Percentiles rank a stretch among this genome's conserved stretches.
Conservation (phyloP, 2,797 vertebrate genomes). For the Hydrolagus colliei region DNA sequence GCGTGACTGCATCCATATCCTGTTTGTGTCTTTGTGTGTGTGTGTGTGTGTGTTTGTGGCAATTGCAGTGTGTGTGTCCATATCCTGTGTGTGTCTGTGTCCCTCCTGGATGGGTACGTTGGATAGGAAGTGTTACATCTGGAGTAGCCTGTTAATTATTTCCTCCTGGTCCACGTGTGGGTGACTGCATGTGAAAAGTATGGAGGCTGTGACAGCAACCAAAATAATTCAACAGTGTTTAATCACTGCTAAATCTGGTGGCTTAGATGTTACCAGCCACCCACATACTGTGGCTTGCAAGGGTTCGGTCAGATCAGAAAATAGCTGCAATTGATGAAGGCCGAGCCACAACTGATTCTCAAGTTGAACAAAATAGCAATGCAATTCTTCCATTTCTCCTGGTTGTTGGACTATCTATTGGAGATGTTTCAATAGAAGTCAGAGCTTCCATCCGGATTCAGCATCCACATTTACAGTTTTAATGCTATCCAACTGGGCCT, state of each 20-base stretch:
- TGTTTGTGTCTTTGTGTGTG: neutral
- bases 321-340: neutral
- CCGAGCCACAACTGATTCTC: neutral
- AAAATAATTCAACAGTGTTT: constrained; percentile 17
- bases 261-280: neutral
- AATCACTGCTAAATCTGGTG: constrained; percentile 1
- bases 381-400: no score
- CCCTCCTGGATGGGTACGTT: neutral
- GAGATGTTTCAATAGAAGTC: no score
- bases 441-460: no score
- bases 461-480: no score
- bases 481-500: no score
- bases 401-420: no score
- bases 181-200: constrained; percentile 15
- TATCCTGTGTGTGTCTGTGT: neutral
- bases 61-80: neutral
- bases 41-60: neutral
- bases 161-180: neutral
- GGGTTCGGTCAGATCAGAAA: neutral
- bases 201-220: neutral
- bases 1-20: neutral
- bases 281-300: neutral
- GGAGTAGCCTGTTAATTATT: constrained; percentile 18
- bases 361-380: neutral
- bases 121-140: constrained; percentile 9